These are phyloP conservation scores for Hafferia zeledoni DNA, from an alignment of 2,797 vertebrate genomes.

Conservation along the genomic window DNA sequence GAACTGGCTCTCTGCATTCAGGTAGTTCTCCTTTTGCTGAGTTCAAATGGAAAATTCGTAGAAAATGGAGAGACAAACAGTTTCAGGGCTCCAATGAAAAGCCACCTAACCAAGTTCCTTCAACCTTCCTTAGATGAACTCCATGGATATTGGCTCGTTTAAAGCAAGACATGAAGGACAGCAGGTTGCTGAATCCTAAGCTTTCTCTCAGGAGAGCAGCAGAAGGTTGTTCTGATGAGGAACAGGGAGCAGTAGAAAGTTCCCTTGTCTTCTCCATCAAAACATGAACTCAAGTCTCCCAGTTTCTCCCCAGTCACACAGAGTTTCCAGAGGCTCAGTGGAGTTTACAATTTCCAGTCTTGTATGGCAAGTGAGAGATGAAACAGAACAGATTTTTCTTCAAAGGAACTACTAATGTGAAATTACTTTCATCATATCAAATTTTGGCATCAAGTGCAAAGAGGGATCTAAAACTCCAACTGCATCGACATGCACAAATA, in stretches of 20 bases:
- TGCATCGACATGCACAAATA: neutral
- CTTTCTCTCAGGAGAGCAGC: neutral
- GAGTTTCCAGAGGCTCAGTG: neutral
- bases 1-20: neutral
- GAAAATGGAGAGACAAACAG: neutral
- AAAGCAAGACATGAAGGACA: neutral
- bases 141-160: neutral
- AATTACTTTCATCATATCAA: neutral
- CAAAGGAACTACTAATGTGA: neutral
- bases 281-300: neutral
- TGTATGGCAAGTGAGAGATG: neutral
- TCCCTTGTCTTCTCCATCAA: neutral
- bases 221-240: neutral
- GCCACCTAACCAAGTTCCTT: neutral
- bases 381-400: slow-evolving; percentile 13
- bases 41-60: neutral
- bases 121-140: neutral
- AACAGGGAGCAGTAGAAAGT: neutral
- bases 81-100: neutral
- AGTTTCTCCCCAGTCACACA: neutral
- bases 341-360: neutral
- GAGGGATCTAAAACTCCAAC: neutral
- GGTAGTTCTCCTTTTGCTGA: slow-evolving; percentile 27
- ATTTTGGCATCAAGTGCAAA: neutral
- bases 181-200: neutral